Evolutionary conservation across 2,888 invertebrate genomes (phyloP), one percentile per base, ranked within the genome.

Genomic region (Pachliopta kotzebuea): DNA sequence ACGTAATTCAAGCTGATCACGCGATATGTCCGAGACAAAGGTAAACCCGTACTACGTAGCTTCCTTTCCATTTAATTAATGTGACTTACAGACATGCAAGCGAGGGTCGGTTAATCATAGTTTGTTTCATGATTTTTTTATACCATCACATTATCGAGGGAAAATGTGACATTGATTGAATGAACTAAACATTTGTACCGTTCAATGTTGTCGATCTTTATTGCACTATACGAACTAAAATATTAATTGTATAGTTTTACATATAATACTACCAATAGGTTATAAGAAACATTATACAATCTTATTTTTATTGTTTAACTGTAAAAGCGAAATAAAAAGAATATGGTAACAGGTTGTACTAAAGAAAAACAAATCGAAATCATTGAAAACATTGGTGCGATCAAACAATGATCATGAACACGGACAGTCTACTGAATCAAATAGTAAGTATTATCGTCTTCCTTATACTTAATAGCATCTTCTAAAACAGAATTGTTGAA

Each of bases 1-100:
- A 73, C 73, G 81, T 87, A 85, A 88, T 88, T 85, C 81, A 80
- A 82, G 72, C 75, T 67, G 76, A 84, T 76, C 89, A 89, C 89
- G 88, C 90, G 80, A 90, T 80, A 89, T 90, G 89, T 77, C 84
- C 57, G 86, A 84, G 69, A 74, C 82, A 73, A 85, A 88, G 90
- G 90, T 90, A 88, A 60, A 49, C 57, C 78, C 77, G 11, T 69
- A 37, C 69, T 67, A 67, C 70, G 71, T 71, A 74, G 75, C 72
- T 80, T 78, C 78, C 76, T 80, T n/a, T 79, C 78, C 75, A 76
- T 83, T 79, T 85, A 89, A 88, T 90, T 89, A 88, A 82, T 80
- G 77, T 80, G 72, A 72, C 72, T 83, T 75, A 76, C 76, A 76
- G 83, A 84, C 87, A 85, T 84, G 85, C 84, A 74, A 84, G 72